These are phyloP conservation scores for Rhabdornis inornatus DNA, from an alignment of 2,113 vertebrate genomes.

Conservation along the genomic window DNA sequence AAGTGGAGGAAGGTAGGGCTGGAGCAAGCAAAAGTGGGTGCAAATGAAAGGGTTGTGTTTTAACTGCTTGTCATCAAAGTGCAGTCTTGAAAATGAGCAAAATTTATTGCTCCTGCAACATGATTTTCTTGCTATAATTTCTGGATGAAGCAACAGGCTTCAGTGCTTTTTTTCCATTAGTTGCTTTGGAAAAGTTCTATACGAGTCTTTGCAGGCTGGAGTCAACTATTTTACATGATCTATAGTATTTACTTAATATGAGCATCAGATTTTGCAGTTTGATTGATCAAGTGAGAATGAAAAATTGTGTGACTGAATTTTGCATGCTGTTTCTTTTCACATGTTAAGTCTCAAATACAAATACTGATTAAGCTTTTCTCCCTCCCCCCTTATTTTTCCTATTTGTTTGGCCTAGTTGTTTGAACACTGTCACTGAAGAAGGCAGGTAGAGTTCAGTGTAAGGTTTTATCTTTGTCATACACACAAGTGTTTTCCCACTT, in stretches of 20 bases:
- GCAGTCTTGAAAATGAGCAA: neutral
- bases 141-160: neutral
- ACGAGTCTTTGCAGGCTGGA: neutral
- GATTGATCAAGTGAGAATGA: neutral
- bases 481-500: neutral
- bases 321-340: neutral
- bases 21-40: neutral
- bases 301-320: neutral
- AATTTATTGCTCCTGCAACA: neutral
- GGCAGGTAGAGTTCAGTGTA: neutral
- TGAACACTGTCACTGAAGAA: neutral
- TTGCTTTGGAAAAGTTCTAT: neutral
- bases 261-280: neutral
- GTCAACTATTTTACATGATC: neutral
- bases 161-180: neutral
- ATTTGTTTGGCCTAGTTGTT: neutral
- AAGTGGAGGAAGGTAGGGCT: neutral
- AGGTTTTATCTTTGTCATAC: neutral
- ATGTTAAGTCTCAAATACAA: neutral
- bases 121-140: neutral
- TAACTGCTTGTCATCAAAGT: neutral
- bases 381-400: fast-evolving
- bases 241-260: neutral
- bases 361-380: neutral
- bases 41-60: neutral